Conservation (phyloP, 2,888 invertebrate genomes). For the Norana najaformis region DNA sequence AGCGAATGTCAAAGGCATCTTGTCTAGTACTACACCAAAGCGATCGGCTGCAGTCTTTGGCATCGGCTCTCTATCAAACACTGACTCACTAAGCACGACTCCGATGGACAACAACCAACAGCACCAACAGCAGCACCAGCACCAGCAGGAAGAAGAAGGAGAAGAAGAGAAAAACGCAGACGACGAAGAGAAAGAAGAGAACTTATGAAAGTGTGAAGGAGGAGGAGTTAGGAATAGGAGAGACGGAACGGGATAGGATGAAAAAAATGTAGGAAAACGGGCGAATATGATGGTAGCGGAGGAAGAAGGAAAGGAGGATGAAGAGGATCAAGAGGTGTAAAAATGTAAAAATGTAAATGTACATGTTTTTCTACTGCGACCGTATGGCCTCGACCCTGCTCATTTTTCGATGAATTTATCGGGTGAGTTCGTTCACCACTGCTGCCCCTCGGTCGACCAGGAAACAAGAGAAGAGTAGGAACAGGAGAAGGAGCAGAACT, state of each 20-base stretch:
- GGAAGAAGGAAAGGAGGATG: neutral
- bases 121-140: neutral
- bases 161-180: too few relatives aligned
- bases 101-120: neutral
- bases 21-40: conserved; percentile 6
- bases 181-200: neutral
- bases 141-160: neutral
- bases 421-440: too few relatives aligned
- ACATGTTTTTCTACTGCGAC: too few relatives aligned
- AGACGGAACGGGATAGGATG: neutral
- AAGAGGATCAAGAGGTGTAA: neutral
- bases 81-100: neutral
- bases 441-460: too few relatives aligned
- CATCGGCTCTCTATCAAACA: neutral
- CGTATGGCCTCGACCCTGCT: too few relatives aligned
- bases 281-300: neutral
- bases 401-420: too few relatives aligned
- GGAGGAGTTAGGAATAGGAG: neutral
- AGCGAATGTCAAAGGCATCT: conserved; percentile 7
- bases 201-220: neutral
- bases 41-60: neutral
- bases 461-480: neutral
- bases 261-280: neutral
- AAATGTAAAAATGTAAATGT: too few relatives aligned
- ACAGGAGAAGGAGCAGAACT: neutral